Conservation (phyloP, 2,888 invertebrate species). For the Leptinotarsa haldemani region DNA sequence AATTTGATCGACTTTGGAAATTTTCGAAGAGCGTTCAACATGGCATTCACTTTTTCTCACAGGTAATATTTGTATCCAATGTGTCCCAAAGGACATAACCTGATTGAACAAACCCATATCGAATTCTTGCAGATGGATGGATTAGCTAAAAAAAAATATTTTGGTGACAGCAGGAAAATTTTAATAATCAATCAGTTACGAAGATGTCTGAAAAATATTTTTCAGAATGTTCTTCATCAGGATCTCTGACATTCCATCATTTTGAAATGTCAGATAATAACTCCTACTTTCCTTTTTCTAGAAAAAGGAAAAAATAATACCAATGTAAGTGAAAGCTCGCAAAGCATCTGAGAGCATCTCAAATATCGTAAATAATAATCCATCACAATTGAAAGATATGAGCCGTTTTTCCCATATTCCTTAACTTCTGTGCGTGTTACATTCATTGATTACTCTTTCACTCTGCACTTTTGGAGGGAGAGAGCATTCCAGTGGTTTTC, state of each 20-base stretch:
- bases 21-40: too few relatives aligned
- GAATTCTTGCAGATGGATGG: too few relatives aligned
- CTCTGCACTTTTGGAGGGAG: neutral
- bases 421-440: conserved; percentile 38
- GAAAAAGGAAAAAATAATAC: neutral
- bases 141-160: too few relatives aligned
- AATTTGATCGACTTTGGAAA: too few relatives aligned
- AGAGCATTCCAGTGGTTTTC: neutral
- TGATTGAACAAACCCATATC: too few relatives aligned
- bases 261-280: neutral
- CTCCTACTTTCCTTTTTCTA: neutral
- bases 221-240: neutral
- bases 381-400: conserved; percentile 34
- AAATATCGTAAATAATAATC: conserved; percentile 24
- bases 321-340: neutral
- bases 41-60: too few relatives aligned
- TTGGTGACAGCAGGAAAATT: too few relatives aligned
- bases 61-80: too few relatives aligned
- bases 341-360: neutral
- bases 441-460: conserved; percentile 40
- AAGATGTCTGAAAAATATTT: too few relatives aligned
- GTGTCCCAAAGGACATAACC: too few relatives aligned
- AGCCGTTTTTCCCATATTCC: conserved; percentile 25
- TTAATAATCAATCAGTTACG: too few relatives aligned
- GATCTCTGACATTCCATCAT: neutral